Percentiles rank a stretch among this genome's conserved stretches.
These are phyloP conservation scores for Champsocephalus esox DNA, from an alignment of 2,797 vertebrate genomes.

Conservation along the genomic window DNA sequence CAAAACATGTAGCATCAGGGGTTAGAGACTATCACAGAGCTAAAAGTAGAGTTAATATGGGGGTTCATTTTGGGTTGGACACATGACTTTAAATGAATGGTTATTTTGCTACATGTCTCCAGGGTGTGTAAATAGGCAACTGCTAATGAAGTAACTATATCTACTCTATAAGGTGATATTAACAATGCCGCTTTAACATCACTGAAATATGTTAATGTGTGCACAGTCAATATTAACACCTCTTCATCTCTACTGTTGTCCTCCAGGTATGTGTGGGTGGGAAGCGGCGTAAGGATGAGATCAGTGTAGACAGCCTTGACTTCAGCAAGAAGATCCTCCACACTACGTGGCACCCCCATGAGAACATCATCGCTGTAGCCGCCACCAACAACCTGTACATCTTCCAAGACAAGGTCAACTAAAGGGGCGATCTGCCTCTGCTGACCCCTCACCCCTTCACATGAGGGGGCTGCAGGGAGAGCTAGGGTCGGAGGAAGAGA, in stretches of 20 bases:
- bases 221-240: background rate
- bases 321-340: constrained; percentile 99
- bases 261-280: constrained; percentile 94
- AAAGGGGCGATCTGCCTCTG: constrained; percentile 74
- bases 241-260: constrained; percentile 19
- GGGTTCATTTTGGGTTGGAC: background rate
- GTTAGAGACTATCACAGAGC: background rate
- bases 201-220: background rate
- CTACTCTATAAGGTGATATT: background rate
- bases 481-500: constrained; percentile 36
- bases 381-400: constrained; percentile 99
- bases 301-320: constrained; percentile 99
- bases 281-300: constrained; percentile 97
- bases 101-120: background rate
- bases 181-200: background rate
- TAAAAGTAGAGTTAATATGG: background rate
- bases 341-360: constrained; percentile 98
- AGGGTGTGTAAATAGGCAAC: background rate
- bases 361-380: constrained; percentile 99
- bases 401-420: constrained; percentile 99
- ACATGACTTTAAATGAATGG: background rate
- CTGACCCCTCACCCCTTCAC: constrained; percentile 48
- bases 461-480: constrained; percentile 45
- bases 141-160: background rate
- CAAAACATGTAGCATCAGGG: background rate